Percentiles rank a stretch among this genome's conserved stretches.
phyloP scores from a whole-genome alignment of 2,113 vertebrate genomes.

The Phalacrocorax carbo region DNA sequence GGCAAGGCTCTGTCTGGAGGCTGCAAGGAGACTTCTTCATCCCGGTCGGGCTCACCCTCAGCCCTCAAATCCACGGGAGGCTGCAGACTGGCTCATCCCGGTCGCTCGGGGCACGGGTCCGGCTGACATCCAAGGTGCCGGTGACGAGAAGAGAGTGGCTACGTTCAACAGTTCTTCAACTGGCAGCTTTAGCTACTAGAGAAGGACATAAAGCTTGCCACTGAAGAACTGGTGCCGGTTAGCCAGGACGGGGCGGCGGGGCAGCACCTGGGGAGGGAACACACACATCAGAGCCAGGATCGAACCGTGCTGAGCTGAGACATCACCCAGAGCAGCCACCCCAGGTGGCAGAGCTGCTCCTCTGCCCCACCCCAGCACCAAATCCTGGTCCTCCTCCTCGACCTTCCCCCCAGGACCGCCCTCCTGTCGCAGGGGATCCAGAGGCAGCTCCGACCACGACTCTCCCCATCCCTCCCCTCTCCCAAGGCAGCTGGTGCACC shows the following conservation, averaged over 20 bases:
- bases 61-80: neutral
- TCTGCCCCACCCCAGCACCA: neutral
- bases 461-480: neutral
- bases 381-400: rapidly evolving
- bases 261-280: conserved; percentile 29
- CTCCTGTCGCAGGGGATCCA: rapidly evolving
- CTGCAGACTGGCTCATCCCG: neutral
- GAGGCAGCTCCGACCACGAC: neutral
- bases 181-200: conserved; percentile 99
- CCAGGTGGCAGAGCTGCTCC: neutral
- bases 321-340: neutral
- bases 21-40: neutral
- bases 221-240: conserved; percentile 99
- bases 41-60: neutral
- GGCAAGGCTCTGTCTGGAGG: neutral
- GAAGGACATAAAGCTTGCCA: conserved; percentile 99
- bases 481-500: neutral
- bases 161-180: conserved; percentile 99
- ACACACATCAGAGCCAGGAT: neutral
- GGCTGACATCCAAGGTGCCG: neutral
- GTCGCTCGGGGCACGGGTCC: rapidly evolving
- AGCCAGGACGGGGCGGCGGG: conserved; percentile 78
- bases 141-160: conserved; percentile 80
- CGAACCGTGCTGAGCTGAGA: rapidly evolving
- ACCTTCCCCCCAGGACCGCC: neutral